Base-by-base conservation (phyloP, 2,113 vertebrate genomes). In the Dipodomys ordii region DNA sequence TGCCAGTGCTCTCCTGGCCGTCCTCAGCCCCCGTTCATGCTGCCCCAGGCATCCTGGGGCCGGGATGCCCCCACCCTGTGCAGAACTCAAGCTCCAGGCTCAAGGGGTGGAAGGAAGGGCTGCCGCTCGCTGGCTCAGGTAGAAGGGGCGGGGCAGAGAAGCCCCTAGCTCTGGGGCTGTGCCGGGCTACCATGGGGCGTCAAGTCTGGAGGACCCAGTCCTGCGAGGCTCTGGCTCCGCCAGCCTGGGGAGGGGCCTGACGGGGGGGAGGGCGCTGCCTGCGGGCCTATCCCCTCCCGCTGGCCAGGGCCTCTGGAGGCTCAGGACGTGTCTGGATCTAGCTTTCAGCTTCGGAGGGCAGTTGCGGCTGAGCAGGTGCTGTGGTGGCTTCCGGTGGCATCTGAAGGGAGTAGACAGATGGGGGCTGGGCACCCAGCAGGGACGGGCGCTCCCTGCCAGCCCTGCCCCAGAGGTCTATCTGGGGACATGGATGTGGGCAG, bases 371-470 rank as follows among this genome's bases (percentile, higher is more conserved):
- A 72, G 71, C 60, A 4, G 2, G 62, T 0, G 7, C 28, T 13
- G 19, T 1, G 3, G 20, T 3, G 25, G 30, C 44, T 23, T 32
- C 18, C 2, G 46, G n/a, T 0, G 35, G 5, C 32, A 1, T 20
- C 0, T 0, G 12, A 7, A 27, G 35, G 28, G 13, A 3, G 12
- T 22, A 57, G 35, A 2, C 4, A 1, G 44, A 46, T 6, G 6
- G 15, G 15, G 19, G 32, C 32, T 1, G 13, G 6, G 71, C 60
- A 57, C 74, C 2, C 35, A 39, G 35, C 35, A 3, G 35, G 35
- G 35, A 3, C 3, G 35, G 35, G 35, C 35, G 35, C 35, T 39
- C 35, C 35, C 39, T 6, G 7, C 27, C 16, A 44, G n/a, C 60
- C 19, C 27, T 25, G 23, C 3, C 65, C 2, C 65, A 9, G 6